Evolutionary conservation across 2,888 invertebrate genomes (phyloP).

Genomic region (Dorcus hopei): DNA sequence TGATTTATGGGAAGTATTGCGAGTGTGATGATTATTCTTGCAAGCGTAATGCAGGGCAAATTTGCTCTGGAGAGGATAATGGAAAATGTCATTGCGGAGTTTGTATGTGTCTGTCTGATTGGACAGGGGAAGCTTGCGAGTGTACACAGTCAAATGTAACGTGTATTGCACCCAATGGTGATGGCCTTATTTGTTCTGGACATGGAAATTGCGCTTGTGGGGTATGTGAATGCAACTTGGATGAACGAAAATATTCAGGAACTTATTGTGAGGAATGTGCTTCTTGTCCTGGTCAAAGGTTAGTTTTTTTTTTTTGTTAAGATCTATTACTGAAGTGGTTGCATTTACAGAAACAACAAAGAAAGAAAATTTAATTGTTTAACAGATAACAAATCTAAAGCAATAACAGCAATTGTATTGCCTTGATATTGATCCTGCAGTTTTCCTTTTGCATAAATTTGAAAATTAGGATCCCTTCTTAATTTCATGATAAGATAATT

Average conservation of each 20-base stretch:
- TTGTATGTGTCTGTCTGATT: conserved; percentile 59
- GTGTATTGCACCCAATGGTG: conserved; percentile 44
- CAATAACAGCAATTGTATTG: too few species aligned
- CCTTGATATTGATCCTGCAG: too few species aligned
- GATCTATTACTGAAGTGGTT: conserved; percentile 2
- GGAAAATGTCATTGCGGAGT: conserved; percentile 65
- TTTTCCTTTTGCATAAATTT: too few species aligned
- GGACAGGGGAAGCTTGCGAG: conserved; percentile 61
- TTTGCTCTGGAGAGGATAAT: conserved; percentile 57
- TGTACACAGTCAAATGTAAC: conserved; percentile 55
- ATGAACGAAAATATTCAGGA: conserved; percentile 53
- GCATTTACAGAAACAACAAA: too few species aligned
- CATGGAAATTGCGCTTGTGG: conserved; percentile 73
- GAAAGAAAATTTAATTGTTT: too few species aligned
- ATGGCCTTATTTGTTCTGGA: conserved; percentile 53
- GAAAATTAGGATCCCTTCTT: too few species aligned
- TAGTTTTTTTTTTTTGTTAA: conserved; percentile 5
- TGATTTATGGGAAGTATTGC: conserved; percentile 65
- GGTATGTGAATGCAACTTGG: conserved; percentile 54
- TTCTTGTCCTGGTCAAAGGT: conserved; percentile 60
- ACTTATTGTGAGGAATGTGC: conserved; percentile 71
- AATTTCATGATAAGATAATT: too few species aligned
- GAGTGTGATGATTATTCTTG: conserved; percentile 78
- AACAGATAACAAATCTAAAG: too few species aligned
- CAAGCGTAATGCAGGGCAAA: conserved; percentile 47